phyloP scores from a whole-genome alignment of 1,140 invertebrate species.

The Drosophila kanapiae region DNA sequence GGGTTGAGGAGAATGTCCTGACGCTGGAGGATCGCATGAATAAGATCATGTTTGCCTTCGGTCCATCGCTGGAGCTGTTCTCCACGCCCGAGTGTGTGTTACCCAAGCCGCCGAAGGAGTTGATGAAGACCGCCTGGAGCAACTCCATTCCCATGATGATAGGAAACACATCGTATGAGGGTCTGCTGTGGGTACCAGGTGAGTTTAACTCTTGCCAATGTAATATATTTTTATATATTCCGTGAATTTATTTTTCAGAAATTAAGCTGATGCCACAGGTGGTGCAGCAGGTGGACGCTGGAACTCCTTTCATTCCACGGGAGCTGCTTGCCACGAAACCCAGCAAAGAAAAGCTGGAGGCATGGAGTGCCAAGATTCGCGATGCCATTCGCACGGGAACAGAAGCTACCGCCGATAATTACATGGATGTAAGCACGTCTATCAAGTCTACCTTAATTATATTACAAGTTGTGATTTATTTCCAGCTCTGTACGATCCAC shows the following conservation, averaged over 20 bases:
- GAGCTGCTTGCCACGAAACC: slow-evolving; percentile 54
- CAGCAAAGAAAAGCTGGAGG: slow-evolving; percentile 43
- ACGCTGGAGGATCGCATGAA: slow-evolving; percentile 61
- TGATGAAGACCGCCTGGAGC: slow-evolving; percentile 82
- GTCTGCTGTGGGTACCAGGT: slow-evolving; percentile 75
- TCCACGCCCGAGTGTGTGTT: slow-evolving; percentile 72
- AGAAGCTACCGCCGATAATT: slow-evolving; percentile 64
- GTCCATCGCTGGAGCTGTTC: slow-evolving; percentile 82
- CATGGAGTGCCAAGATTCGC: slow-evolving; percentile 54
- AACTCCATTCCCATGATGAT: slow-evolving; percentile 85
- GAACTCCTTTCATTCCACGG: slow-evolving; percentile 61
- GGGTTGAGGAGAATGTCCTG: slow-evolving; percentile 68
- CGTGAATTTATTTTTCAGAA: slow-evolving; percentile 33
- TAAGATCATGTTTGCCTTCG: slow-evolving; percentile 71
- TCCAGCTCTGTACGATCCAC: slow-evolving; percentile 70
- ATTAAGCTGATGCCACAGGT: slow-evolving; percentile 53
- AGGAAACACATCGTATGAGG: slow-evolving; percentile 84
- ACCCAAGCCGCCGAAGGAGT: slow-evolving; percentile 71
- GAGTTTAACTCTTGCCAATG: not conserved
- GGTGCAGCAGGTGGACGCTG: slow-evolving; percentile 58
- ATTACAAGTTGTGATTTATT: not conserved
- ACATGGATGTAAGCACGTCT: slow-evolving; percentile 67
- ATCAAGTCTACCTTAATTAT: not conserved
- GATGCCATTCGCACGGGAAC: slow-evolving; percentile 63
- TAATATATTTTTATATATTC: not conserved